These are phyloP conservation scores for Hemiprocne comata DNA, from an alignment of 2,113 vertebrate genomes.

Conservation along the genomic window DNA sequence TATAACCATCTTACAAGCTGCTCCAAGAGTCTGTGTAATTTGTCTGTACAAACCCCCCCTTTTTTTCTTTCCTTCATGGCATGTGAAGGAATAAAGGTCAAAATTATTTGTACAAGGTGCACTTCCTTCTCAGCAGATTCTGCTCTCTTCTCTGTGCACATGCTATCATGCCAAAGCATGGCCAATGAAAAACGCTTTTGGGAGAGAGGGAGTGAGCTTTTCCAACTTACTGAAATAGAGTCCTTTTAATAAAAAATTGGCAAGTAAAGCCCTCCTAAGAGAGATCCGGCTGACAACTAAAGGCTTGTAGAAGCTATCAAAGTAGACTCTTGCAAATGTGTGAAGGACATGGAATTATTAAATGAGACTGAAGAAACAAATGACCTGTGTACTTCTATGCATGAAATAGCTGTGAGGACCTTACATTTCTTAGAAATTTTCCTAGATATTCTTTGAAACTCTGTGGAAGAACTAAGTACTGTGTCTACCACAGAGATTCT, in stretches of 20 bases:
- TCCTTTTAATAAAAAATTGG: not conserved
- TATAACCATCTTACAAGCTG: not conserved
- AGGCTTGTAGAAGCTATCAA: not conserved
- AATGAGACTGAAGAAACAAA: not conserved
- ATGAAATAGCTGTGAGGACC: not conserved
- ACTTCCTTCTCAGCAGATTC: not conserved
- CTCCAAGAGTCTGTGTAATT: not conserved
- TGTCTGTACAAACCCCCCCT: accelerated
- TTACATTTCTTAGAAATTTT: not conserved
- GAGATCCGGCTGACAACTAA: not conserved
- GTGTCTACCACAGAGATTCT: not conserved
- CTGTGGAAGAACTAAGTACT: not conserved
- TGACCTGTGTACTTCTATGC: not conserved
- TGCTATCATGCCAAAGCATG: not conserved
- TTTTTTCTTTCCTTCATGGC: not conserved
- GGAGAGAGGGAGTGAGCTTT: not conserved
- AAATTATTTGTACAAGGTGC: not conserved
- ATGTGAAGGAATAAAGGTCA: not conserved
- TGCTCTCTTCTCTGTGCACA: not conserved
- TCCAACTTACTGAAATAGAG: not conserved
- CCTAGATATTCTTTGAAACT: not conserved
- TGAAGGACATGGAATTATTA: not conserved
- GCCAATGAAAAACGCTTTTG: not conserved
- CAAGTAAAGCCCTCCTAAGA: not conserved
- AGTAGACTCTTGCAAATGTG: not conserved